phyloP scores from a whole-genome alignment of 2,797 vertebrate genomes.

The Bradypodion ventrale region DNA sequence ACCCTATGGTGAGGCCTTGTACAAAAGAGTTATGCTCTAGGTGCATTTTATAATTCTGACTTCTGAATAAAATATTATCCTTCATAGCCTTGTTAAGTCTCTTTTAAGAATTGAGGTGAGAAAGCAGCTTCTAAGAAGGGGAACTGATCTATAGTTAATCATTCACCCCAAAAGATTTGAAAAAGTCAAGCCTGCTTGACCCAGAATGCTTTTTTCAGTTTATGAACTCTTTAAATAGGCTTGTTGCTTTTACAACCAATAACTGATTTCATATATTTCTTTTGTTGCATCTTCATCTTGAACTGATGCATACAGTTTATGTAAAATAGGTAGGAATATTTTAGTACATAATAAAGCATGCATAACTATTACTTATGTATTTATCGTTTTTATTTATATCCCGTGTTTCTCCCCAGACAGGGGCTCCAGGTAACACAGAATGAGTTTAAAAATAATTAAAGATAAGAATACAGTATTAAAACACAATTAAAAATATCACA shows the following conservation, averaged over 20 bases:
- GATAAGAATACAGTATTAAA: no score
- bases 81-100: conserved; percentile 41
- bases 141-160: conserved; percentile 46
- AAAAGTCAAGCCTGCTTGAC: conserved; percentile 43
- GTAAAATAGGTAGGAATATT: not conserved
- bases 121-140: conserved; percentile 30
- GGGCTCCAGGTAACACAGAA: no score
- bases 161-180: conserved; percentile 17
- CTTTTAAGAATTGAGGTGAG: conserved; percentile 56
- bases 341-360: not conserved
- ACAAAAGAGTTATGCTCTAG: not conserved
- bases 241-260: conserved; percentile 24
- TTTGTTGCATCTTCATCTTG: conserved; percentile 30
- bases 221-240: not conserved
- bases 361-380: not conserved
- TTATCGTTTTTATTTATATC: not conserved
- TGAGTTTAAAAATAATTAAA: no score
- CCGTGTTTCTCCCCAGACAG: no score
- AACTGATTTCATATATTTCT: conserved; percentile 11
- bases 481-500: no score
- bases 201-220: conserved; percentile 25
- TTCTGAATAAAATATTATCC: conserved; percentile 41
- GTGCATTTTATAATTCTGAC: conserved; percentile 48
- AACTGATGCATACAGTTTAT: fast-evolving
- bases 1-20: not conserved